A percentile compares a stretch with the other conserved stretches of the same genome.
Conservation (phyloP, 1,140 invertebrate genomes). For the Apis mellifera region Amel_HAv3.1 CM009942.2:1655501-1656000, state of each 20-base stretch:
- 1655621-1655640: not conserved
- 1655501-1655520: too few species aligned
- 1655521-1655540: not conserved
- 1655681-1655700: conserved; percentile 35
- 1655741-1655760: conserved; percentile 2
- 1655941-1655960: too few species aligned
- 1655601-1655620: not conserved
- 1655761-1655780: conserved; percentile 2
- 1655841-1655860: conserved; percentile 7
- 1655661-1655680: not conserved
- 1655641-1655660: conserved; percentile 34
- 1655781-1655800: not conserved
- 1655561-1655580: not conserved
- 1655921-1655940: not conserved
- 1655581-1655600: not conserved
- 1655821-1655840: conserved; percentile 24
- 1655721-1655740: conserved; percentile 1
- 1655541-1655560: too few species aligned
- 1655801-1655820: conserved; percentile 33
- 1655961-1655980: too few species aligned
- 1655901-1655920: not conserved
- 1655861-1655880: conserved; percentile 13
- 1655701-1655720: conserved; percentile 20
- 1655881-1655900: not conserved
- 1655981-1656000: too few species aligned